phyloP scores from a whole-genome alignment of 1,140 invertebrate genomes.

The Cotesia chilonis region DNA sequence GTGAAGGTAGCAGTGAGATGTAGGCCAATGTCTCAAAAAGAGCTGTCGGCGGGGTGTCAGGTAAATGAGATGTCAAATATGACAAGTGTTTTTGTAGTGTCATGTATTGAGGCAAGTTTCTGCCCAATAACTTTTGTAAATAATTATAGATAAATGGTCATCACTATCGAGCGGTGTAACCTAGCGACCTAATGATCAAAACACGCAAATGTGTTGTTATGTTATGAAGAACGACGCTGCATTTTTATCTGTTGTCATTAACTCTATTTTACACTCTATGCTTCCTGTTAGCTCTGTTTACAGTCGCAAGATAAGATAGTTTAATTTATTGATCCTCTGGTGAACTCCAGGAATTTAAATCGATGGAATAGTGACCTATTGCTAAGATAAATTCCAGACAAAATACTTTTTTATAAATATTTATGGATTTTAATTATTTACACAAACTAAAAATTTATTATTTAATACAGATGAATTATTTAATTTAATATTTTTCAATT shows the following conservation, averaged over 20 bases:
- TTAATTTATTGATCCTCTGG: too few relatives aligned
- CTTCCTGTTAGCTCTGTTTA: too few relatives aligned
- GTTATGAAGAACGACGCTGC: conserved; percentile 35
- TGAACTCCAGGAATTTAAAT: too few relatives aligned
- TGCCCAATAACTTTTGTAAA: neutral
- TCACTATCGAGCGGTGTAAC: conserved; percentile 59
- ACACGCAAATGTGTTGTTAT: conserved; percentile 44
- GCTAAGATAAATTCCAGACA: too few relatives aligned
- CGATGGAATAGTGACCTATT: too few relatives aligned
- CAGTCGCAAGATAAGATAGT: too few relatives aligned
- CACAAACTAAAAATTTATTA: too few relatives aligned
- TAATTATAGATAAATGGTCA: conserved; percentile 43
- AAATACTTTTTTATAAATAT: too few relatives aligned
- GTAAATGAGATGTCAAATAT: conserved; percentile 42
- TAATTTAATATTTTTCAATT: too few relatives aligned
- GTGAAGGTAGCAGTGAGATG: conserved; percentile 93
- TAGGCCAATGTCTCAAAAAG: conserved; percentile 76
- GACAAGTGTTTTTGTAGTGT: neutral
- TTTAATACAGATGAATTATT: too few relatives aligned
- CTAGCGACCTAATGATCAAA: conserved; percentile 58
- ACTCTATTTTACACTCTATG: neutral
- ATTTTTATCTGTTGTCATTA: conserved; percentile 30
- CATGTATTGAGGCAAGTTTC: neutral
- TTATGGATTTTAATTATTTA: too few relatives aligned
- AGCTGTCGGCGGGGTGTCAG: conserved; percentile 57